Percentiles rank a stretch among this genome's conserved stretches.
Conservation (phyloP, 2,888 invertebrate species). For the Cremastinae sp. region DNA sequence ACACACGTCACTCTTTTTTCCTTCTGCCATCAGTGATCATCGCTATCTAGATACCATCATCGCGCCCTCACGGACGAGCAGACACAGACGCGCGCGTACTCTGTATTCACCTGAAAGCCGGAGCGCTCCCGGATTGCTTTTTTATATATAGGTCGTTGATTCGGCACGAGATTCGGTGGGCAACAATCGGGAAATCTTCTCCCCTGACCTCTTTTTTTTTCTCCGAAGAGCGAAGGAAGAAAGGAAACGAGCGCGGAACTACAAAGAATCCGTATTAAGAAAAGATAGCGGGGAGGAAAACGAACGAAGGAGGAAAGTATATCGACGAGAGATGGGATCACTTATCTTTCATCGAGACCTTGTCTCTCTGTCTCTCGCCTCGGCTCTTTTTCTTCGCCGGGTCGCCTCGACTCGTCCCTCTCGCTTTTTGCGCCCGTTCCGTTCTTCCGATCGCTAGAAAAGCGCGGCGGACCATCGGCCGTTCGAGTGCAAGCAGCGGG, state of each 20-base stretch:
- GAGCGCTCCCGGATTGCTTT: conserved; percentile 55
- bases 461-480: conserved; percentile 15
- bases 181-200: conserved; percentile 51
- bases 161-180: conserved; percentile 56
- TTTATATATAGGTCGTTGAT: conserved; percentile 51
- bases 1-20: background rate
- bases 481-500: conserved; percentile 22
- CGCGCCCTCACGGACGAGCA: background rate
- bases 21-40: conserved; percentile 6
- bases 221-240: conserved; percentile 19
- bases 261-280: conserved; percentile 60
- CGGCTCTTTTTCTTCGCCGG: conserved; percentile 7
- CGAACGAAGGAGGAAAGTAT: conserved; percentile 56
- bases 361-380: conserved; percentile 55
- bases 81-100: background rate
- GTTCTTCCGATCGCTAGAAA: conserved; percentile 20
- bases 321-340: conserved; percentile 68
- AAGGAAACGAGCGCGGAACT: conserved; percentile 17
- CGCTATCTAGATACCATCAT: conserved; percentile 16
- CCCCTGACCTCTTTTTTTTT: conserved; percentile 34
- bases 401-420: conserved; percentile 47
- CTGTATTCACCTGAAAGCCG: conserved; percentile 35
- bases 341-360: conserved; percentile 70
- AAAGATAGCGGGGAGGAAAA: conserved; percentile 30
- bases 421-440: conserved; percentile 53